Evolutionary conservation across 2,113 vertebrate genomes (phyloP).

Genomic region (Myotis davidii): DNA sequence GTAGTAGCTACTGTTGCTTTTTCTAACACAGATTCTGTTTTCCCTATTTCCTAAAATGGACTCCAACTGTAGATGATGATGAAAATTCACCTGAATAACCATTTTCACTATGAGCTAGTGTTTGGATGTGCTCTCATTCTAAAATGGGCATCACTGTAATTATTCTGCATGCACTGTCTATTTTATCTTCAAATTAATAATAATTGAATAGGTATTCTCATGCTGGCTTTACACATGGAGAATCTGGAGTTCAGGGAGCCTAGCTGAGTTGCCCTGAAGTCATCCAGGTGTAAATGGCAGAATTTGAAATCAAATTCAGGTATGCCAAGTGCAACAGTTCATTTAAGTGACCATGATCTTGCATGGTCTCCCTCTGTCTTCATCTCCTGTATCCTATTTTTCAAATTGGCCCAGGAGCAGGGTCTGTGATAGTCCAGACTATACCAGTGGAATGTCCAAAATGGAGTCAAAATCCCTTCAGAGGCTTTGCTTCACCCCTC

Average conservation of each 20-base stretch:
- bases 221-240: neutral
- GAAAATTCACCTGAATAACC: neutral
- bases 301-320: neutral
- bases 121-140: neutral
- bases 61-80: neutral
- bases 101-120: neutral
- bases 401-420: neutral
- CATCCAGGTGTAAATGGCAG: neutral
- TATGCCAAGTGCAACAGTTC: neutral
- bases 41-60: neutral
- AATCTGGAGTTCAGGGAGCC: neutral
- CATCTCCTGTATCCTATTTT: neutral
- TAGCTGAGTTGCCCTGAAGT: neutral
- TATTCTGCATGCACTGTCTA: neutral
- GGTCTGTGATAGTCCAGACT: neutral
- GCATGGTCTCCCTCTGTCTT: neutral
- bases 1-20: neutral
- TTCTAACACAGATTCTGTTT: neutral
- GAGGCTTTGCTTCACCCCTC: neutral
- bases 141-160: neutral
- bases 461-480: neutral
- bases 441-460: neutral
- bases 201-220: neutral
- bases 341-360: neutral
- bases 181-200: neutral